These are phyloP conservation scores for Clivina fossor DNA, from an alignment of 2,888 invertebrate genomes.

Conservation along the genomic window DNA sequence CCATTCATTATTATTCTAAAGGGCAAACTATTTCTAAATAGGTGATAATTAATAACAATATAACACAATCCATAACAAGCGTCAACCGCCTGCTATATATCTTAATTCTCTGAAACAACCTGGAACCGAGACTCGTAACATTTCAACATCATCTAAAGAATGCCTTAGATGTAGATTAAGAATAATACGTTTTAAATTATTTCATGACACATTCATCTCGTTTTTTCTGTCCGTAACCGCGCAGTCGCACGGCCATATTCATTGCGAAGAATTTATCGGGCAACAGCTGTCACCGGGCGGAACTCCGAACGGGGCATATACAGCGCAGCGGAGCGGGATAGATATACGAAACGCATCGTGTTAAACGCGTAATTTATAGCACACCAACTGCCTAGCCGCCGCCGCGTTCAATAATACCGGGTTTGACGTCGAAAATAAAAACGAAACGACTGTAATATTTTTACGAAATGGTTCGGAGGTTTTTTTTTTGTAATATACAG, in stretches of 20 bases:
- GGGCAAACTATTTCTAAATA: no score
- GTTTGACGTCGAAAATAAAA: conserved; percentile 28
- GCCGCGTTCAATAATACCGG: conserved; percentile 16
- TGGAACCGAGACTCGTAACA: conserved; percentile 17
- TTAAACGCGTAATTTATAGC: conserved; percentile 30
- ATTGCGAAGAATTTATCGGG: conserved; percentile 20
- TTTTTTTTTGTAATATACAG: no score
- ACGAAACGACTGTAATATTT: conserved; percentile 20
- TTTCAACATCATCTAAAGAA: conserved; percentile 20
- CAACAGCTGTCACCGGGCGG: conserved; percentile 26
- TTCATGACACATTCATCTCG: conserved; percentile 21
- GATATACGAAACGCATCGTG: conserved; percentile 20
- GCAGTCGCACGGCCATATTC: conserved; percentile 8
- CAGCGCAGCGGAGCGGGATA: background rate
- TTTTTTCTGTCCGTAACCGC: background rate
- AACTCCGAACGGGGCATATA: conserved; percentile 6
- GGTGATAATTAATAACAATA: no score
- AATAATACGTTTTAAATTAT: conserved; percentile 30
- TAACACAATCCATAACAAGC: no score
- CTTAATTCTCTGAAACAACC: conserved; percentile 16
- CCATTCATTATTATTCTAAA: no score
- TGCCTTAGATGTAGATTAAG: conserved; percentile 25
- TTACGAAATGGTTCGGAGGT: no score
- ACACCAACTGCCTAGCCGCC: conserved; percentile 23
- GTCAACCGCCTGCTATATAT: no score